Percentiles rank a stretch among this genome's conserved stretches.
Evolutionary conservation across 2,888 invertebrate genomes (phyloP).

Genomic region (Nomada hirtipes): DNA sequence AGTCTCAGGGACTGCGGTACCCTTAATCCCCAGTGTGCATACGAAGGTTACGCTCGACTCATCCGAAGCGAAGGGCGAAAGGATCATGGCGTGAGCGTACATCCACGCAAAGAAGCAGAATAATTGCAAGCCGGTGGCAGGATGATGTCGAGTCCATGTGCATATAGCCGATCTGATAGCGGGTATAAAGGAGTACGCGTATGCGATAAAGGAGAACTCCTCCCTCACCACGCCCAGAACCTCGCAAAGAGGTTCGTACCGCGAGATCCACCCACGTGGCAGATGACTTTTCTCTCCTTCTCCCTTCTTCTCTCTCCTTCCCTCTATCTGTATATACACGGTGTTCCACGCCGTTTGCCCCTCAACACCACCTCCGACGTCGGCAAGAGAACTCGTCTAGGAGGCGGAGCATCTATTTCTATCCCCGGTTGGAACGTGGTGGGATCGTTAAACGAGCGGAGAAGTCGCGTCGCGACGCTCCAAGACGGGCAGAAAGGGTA

Average conservation of each 20-base stretch:
- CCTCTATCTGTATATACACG: constrained; percentile 10
- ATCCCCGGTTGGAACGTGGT: constrained; percentile 57
- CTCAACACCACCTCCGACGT: constrained; percentile 30
- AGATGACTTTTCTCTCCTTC: constrained; percentile 59
- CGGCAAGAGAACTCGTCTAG: constrained; percentile 74
- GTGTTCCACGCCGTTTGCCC: not conserved
- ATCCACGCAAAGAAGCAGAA: constrained; percentile 18
- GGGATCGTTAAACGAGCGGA: constrained; percentile 65
- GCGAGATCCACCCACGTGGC: constrained; percentile 71
- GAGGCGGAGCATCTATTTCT: constrained; percentile 83
- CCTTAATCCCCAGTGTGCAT: not conserved
- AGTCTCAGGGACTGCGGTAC: too few relatives aligned
- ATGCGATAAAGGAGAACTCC: constrained; percentile 73
- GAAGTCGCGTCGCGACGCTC: constrained; percentile 38
- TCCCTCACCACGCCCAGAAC: constrained; percentile 79
- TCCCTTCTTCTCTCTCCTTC: constrained; percentile 12
- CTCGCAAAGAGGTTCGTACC: constrained; percentile 66
- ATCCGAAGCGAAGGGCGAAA: not conserved
- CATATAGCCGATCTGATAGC: constrained; percentile 58
- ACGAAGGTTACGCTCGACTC: not conserved
- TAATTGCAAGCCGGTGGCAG: constrained; percentile 31
- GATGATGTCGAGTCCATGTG: constrained; percentile 9
- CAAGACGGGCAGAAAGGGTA: constrained; percentile 45
- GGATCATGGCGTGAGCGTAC: constrained; percentile 7
- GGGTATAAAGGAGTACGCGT: constrained; percentile 71